Evolutionary conservation across 2,113 vertebrate species (phyloP).

Genomic region (Oophaga pumilio): DNA sequence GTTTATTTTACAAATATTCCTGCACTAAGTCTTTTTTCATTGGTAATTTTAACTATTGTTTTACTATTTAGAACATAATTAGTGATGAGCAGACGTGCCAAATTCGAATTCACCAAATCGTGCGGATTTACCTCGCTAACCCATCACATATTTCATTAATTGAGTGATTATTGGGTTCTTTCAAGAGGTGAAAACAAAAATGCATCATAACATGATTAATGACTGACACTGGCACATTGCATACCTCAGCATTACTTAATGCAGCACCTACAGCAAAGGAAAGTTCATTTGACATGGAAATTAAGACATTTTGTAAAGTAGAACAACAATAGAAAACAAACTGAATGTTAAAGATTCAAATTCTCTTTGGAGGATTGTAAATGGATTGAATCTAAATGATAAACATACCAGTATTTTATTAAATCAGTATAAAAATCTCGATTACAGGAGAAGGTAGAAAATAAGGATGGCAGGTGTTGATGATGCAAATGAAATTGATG

Average conservation of each 20-base stretch:
- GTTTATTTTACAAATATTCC: too few relatives aligned
- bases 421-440: conserved; percentile 82
- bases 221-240: conserved; percentile 69
- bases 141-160: not conserved
- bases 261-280: conserved; percentile 65
- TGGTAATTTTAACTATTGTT: too few relatives aligned
- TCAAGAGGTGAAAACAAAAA: conserved; percentile 61
- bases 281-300: conserved; percentile 80
- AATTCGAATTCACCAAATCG: too few relatives aligned
- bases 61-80: too few relatives aligned
- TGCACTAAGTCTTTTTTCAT: too few relatives aligned
- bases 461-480: conserved; percentile 99
- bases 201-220: conserved; percentile 73
- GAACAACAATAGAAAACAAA: conserved; percentile 82
- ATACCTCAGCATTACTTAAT: conserved; percentile 72
- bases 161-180: conserved; percentile 63
- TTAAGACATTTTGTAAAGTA: conserved; percentile 82
- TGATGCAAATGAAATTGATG: conserved; percentile 99
- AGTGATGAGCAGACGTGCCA: too few relatives aligned
- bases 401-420: conserved; percentile 92
- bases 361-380: conserved; percentile 85
- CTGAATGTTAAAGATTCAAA: conserved; percentile 82
- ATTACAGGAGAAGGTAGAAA: conserved; percentile 87
- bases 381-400: conserved; percentile 94
- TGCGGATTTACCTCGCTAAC: not conserved